Percentiles rank a stretch among this genome's conserved stretches.
These are phyloP conservation scores for Phasianus colchicus DNA, from an alignment of 2,113 vertebrate genomes.

Conservation along the genomic window DNA sequence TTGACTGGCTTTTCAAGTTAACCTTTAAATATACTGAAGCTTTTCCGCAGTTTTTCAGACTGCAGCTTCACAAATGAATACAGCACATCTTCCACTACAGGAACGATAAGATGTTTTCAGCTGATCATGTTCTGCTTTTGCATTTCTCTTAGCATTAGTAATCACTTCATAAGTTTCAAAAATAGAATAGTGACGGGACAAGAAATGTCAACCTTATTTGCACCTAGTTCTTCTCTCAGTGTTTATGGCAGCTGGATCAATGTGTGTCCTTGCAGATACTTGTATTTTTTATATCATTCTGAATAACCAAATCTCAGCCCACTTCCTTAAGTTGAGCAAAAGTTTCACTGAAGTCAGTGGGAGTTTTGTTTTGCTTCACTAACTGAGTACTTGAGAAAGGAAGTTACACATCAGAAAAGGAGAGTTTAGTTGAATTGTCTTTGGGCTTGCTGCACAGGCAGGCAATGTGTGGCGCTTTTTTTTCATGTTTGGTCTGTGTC, in stretches of 20 bases:
- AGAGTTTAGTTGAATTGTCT: background rate
- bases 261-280: background rate
- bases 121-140: background rate
- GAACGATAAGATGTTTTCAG: background rate
- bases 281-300: background rate
- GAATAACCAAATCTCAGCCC: background rate
- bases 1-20: conserved; percentile 33
- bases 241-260: background rate
- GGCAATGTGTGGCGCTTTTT: background rate
- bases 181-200: background rate
- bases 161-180: background rate
- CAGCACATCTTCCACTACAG: background rate
- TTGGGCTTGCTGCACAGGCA: background rate
- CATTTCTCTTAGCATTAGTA: background rate
- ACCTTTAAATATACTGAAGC: background rate
- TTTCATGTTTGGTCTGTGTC: background rate
- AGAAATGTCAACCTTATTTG: background rate
- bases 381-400: background rate
- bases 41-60: background rate
- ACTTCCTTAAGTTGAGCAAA: background rate
- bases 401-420: background rate
- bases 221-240: background rate
- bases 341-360: background rate
- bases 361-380: background rate
- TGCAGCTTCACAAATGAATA: background rate